phyloP scores from a whole-genome alignment of 1,140 invertebrate genomes.

The Pseudomyrmex cubaensis region DNA sequence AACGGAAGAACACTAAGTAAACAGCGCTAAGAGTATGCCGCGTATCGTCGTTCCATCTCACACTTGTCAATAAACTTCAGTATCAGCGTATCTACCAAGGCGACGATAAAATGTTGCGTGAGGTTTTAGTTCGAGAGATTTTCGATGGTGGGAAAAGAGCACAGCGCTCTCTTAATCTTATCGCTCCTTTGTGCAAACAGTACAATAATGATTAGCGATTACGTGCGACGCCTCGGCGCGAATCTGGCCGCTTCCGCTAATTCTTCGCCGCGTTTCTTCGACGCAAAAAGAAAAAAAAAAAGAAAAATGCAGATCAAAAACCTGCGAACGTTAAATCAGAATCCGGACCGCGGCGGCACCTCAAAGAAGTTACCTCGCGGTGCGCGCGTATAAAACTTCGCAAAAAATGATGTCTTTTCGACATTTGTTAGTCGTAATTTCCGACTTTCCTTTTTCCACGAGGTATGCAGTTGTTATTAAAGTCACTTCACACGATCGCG shows the following conservation, averaged over 20 bases:
- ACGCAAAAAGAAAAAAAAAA: background rate
- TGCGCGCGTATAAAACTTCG: slow-evolving; percentile 13
- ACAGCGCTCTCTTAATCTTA: slow-evolving; percentile 65
- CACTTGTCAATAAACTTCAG: slow-evolving; percentile 65
- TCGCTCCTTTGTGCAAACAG: slow-evolving; percentile 65
- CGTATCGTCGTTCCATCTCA: slow-evolving; percentile 40
- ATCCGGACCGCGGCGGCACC: slow-evolving; percentile 7
- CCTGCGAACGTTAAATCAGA: slow-evolving; percentile 47
- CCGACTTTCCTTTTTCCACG: background rate
- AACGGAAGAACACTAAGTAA: slow-evolving; percentile 56
- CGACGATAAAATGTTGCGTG: slow-evolving; percentile 61
- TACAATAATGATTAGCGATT: slow-evolving; percentile 49
- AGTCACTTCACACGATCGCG: background rate
- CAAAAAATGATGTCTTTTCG: slow-evolving; percentile 56
- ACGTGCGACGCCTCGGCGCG: background rate
- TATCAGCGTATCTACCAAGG: slow-evolving; percentile 62
- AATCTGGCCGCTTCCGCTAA: slow-evolving; percentile 11
- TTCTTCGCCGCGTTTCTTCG: slow-evolving; percentile 9
- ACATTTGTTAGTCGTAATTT: slow-evolving; percentile 46
- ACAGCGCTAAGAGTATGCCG: slow-evolving; percentile 36
- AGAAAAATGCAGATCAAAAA: too few species aligned
- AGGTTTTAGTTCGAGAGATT: slow-evolving; percentile 44
- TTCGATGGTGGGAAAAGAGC: slow-evolving; percentile 69
- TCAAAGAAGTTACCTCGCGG: slow-evolving; percentile 44
- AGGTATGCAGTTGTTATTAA: slow-evolving; percentile 27